Conservation (phyloP, 2,888 invertebrate species). For the Harmothoe impar region DNA sequence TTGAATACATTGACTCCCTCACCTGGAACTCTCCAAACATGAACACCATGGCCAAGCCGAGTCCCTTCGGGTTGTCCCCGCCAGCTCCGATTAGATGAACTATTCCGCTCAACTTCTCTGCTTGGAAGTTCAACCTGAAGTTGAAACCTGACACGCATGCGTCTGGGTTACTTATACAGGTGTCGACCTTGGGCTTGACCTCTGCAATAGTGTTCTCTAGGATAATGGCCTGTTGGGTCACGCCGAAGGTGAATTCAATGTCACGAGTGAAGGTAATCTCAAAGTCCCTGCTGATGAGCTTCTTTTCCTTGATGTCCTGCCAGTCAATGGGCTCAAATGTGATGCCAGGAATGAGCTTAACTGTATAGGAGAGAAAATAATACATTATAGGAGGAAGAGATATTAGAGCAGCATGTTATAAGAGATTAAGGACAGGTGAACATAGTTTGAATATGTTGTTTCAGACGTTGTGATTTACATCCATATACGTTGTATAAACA, state of each 20-base stretch:
- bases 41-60: slow-evolving; percentile 23
- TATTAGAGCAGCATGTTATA: not conserved
- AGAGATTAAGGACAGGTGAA: too few species aligned
- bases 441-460: too few species aligned
- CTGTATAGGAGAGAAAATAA: not conserved
- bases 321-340: slow-evolving; percentile 25
- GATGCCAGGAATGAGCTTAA: slow-evolving; percentile 8
- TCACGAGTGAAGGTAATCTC: slow-evolving; percentile 8
- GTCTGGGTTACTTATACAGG: slow-evolving; percentile 12
- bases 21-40: slow-evolving; percentile 44
- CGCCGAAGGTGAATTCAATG: not conserved
- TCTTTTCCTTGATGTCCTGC: slow-evolving; percentile 30
- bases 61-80: not conserved
- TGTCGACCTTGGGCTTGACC: slow-evolving; percentile 26
- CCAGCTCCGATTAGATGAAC: slow-evolving; percentile 23
- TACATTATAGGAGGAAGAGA: not conserved
- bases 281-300: not conserved
- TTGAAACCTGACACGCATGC: slow-evolving; percentile 15
- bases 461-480: too few species aligned
- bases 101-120: not conserved
- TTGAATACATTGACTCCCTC: not conserved
- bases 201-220: not conserved
- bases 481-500: too few species aligned
- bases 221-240: slow-evolving; percentile 1
- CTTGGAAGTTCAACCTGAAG: slow-evolving; percentile 33